phyloP scores from a whole-genome alignment of 2,797 vertebrate genomes.

The Chelmon rostratus region DNA sequence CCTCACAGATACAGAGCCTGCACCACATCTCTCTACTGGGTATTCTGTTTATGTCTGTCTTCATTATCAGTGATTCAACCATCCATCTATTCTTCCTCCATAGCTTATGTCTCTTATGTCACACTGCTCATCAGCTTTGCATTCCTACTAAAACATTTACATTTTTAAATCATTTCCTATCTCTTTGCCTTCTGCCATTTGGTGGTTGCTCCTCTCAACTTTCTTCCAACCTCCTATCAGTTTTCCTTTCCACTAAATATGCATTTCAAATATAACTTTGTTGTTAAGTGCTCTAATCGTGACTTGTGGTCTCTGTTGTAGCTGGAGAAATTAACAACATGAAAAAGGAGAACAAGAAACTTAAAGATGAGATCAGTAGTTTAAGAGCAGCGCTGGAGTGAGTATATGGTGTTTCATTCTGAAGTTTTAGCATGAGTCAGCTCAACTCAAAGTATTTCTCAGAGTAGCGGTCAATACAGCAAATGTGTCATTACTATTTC shows the following conservation, averaged over 20 bases:
- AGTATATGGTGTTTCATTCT: conserved; percentile 67
- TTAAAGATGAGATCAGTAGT: conserved; percentile 89
- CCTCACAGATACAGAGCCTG: conserved; percentile 90
- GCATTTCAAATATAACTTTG: neutral
- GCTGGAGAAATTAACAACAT: conserved; percentile 89
- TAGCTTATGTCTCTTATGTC: too few relatives aligned
- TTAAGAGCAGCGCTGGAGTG: conserved; percentile 84
- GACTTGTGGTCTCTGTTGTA: conserved; percentile 66
- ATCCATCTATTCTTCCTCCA: neutral
- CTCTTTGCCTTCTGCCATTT: neutral
- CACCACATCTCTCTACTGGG: conserved; percentile 93
- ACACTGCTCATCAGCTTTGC: neutral
- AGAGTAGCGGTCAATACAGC: too few relatives aligned
- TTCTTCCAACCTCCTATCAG: neutral
- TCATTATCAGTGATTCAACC: neutral
- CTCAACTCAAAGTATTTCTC: too few relatives aligned
- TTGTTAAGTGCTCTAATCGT: neutral
- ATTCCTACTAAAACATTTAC: neutral
- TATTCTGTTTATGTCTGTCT: conserved; percentile 57
- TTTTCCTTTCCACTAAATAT: neutral
- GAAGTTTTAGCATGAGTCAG: too few relatives aligned
- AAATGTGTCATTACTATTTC: too few relatives aligned
- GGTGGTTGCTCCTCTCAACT: neutral
- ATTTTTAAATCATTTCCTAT: too few relatives aligned
- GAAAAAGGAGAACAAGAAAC: conserved; percentile 89